These are phyloP conservation scores for Jacana jacana DNA, from an alignment of 2,113 vertebrate genomes.

Conservation along the genomic window DNA sequence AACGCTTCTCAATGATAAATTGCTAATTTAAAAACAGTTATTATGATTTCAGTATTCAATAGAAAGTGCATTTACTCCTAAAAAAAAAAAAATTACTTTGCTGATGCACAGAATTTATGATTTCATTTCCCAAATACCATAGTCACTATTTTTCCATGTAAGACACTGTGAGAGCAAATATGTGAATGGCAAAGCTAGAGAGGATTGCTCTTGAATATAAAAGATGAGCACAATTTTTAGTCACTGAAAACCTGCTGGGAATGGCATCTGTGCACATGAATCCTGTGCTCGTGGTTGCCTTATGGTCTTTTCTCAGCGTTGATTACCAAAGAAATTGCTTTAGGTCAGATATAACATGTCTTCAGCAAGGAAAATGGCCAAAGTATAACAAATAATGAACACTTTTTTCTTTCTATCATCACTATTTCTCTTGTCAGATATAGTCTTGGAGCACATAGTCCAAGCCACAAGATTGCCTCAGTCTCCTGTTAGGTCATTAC, in stretches of 20 bases:
- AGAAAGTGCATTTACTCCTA: not conserved
- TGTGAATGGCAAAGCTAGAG: not conserved
- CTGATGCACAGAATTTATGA: not conserved
- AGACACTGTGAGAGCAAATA: not conserved
- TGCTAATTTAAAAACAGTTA: not conserved
- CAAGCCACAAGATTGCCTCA: not conserved
- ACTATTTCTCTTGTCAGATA: not conserved
- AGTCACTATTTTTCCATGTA: not conserved
- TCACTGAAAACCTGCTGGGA: not conserved
- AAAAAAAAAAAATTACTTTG: not conserved
- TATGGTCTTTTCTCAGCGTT: not conserved
- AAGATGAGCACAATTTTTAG: not conserved
- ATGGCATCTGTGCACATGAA: not conserved
- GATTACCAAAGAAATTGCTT: constrained; percentile 1
- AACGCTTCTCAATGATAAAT: not conserved
- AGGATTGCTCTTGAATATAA: constrained; percentile 1
- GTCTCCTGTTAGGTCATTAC: not conserved
- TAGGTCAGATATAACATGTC: not conserved
- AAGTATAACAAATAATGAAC: not conserved
- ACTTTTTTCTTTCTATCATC: not conserved
- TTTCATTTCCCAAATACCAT: not conserved
- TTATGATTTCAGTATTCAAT: not conserved
- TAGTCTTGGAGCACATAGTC: not conserved
- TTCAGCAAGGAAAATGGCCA: not conserved
- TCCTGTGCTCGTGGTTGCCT: not conserved